Evolutionary conservation across 30 jellyfish, hydroid and myxozoan genomes (phyloP), one percentile per base, ranked within the genome.

Genomic region (Cassiopea xamachana): DNA sequence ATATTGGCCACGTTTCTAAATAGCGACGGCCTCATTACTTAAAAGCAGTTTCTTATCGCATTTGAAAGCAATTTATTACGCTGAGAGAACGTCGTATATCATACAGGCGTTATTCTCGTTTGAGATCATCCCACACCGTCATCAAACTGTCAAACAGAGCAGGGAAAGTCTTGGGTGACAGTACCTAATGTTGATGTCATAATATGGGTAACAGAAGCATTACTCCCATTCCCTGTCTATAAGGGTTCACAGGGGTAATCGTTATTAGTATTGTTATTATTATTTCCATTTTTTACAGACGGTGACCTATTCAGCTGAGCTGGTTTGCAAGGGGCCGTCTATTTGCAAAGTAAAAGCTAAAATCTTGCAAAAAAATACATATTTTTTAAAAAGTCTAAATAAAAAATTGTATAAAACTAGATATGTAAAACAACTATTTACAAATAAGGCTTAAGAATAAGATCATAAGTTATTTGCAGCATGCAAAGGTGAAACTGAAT

Each of bases 41-140:
- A 75, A 51, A 51, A 13, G 14, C 84, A 75, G 84, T 75, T 46
- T 51, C 67, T 75, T 75, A 39, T 75, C 84, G 84, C 67, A 75
- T 75, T 75, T 75, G 71, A 43, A 75, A 14, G 84, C 71, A 46
- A 39, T 75, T 46, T 75, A 10, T 75, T 51, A 17, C 67, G 46
- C 39, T 55, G 14, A 46, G 84, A 75, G 46, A 43, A 43, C 6
- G 2, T 5, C 74, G 6, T 64, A 64, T 17, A 17, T 64, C 43
- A 64, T 14, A 13, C 19, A 64, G 27, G 15, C 2, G 74, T 14
- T 64, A 64, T 64, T 64, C 74, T 5, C 15, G 27, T 64, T 5
- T 64, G 39, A 64, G 15, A 64, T 64, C 19, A 64, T 27, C 74
- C 27, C 43, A 4, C 15, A 55, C 64, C 64, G 12, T 55, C 64